Evolutionary conservation across 2,888 invertebrate genomes (phyloP).

Genomic region (Metacarcinus magister): DNA sequence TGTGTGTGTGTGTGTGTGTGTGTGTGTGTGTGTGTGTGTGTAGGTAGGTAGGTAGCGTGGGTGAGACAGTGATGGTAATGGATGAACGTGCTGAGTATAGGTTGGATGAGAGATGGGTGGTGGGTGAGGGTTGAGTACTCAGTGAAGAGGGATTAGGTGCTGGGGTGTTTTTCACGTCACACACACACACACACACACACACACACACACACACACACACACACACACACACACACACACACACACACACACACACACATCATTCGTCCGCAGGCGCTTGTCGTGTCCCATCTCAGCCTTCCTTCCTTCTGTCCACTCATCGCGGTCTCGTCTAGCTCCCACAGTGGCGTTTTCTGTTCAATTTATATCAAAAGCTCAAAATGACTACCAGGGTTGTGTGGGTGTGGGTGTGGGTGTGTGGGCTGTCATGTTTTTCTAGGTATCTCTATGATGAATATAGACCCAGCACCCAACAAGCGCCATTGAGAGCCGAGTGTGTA

Average conservation of each 20-base stretch:
- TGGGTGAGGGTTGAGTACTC: not conserved
- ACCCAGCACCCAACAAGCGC: not conserved
- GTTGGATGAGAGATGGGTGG: not conserved
- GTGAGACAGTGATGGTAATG: slow-evolving; percentile 23
- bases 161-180: not conserved
- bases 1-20: too few relatives aligned
- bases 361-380: not conserved
- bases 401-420: too few relatives aligned
- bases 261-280: not conserved
- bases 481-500: not conserved
- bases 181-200: slow-evolving; percentile 41
- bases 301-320: not conserved
- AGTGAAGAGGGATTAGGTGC: not conserved
- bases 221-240: slow-evolving; percentile 40
- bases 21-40: too few relatives aligned
- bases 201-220: slow-evolving; percentile 39
- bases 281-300: not conserved
- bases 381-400: not conserved
- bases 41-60: not conserved
- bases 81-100: not conserved
- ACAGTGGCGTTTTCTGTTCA: not conserved
- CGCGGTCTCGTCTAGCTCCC: not conserved
- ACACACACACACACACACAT: slow-evolving; percentile 40
- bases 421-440: not conserved
- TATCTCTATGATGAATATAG: not conserved